Evolutionary conservation across 2,888 invertebrate species (phyloP).

Genomic region (Trachelus troglodyta): DNA sequence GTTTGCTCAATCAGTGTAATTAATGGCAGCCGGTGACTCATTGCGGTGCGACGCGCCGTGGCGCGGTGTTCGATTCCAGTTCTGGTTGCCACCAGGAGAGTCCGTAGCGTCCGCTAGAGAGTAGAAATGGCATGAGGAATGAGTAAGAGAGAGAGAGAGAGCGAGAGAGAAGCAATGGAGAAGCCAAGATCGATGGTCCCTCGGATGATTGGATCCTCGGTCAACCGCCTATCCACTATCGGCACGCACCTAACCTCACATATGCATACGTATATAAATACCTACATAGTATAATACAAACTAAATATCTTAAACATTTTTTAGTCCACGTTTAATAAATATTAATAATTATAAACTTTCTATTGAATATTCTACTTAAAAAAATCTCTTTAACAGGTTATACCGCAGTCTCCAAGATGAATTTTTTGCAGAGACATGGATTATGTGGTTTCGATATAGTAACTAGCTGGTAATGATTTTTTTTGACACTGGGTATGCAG

Average conservation of each 20-base stretch:
- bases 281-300: neutral
- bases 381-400: no score
- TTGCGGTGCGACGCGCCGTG: slow-evolving; percentile 19
- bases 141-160: slow-evolving; percentile 6
- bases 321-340: neutral
- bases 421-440: no score
- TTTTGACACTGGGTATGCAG: slow-evolving; percentile 3
- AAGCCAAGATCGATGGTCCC: slow-evolving; percentile 20
- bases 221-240: slow-evolving; percentile 30
- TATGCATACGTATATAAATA: neutral
- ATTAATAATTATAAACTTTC: neutral
- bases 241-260: slow-evolving; percentile 17
- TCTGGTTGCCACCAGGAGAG: slow-evolving; percentile 9
- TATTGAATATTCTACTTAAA: neutral
- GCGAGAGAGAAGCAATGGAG: slow-evolving; percentile 4
- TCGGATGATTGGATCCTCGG: slow-evolving; percentile 27
- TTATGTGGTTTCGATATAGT: neutral
- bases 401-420: no score
- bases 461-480: neutral
- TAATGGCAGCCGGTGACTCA: slow-evolving; percentile 32
- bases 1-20: slow-evolving; percentile 36
- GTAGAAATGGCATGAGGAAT: neutral
- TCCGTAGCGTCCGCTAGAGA: slow-evolving; percentile 5
- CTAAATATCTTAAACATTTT: neutral
- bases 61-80: slow-evolving; percentile 24